phyloP scores from a whole-genome alignment of 2,113 vertebrate genomes.

The Polypterus bichir region DNA sequence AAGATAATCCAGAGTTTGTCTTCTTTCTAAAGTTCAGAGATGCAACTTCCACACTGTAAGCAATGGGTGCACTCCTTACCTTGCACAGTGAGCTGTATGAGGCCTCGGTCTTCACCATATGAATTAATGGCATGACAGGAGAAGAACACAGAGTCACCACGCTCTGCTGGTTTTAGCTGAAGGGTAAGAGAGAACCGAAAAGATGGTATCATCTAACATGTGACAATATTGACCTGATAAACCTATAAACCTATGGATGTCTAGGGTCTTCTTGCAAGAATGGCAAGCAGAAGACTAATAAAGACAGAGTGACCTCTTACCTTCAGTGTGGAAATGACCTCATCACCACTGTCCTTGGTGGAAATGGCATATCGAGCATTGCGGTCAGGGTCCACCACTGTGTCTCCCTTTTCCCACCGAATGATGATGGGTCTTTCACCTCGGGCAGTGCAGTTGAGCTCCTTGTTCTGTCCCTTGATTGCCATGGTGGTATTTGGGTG shows the following conservation, averaged over 20 bases:
- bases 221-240: too few species aligned
- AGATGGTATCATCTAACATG: neutral
- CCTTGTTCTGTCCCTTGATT: constrained; percentile 90
- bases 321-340: constrained; percentile 90
- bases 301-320: constrained; percentile 38
- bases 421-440: constrained; percentile 96
- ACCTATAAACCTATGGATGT: neutral
- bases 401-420: constrained; percentile 96
- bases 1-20: neutral
- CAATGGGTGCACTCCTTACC: constrained; percentile 38
- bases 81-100: constrained; percentile 97
- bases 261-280: too few species aligned
- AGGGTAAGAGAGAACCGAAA: neutral
- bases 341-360: constrained; percentile 87
- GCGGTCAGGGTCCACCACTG: constrained; percentile 87
- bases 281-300: neutral
- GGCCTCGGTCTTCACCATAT: constrained; percentile 88
- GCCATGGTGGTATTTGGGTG: constrained; percentile 97
- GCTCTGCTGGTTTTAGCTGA: constrained; percentile 87
- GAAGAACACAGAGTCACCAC: constrained; percentile 96
- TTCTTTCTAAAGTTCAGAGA: too few species aligned
- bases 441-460: constrained; percentile 88
- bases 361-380: constrained; percentile 82
- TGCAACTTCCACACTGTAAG: too few species aligned
- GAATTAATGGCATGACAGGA: constrained; percentile 97